These are phyloP conservation scores for Halocaridina rubra DNA, from an alignment of 2,888 invertebrate species.

Conservation along the genomic window DNA sequence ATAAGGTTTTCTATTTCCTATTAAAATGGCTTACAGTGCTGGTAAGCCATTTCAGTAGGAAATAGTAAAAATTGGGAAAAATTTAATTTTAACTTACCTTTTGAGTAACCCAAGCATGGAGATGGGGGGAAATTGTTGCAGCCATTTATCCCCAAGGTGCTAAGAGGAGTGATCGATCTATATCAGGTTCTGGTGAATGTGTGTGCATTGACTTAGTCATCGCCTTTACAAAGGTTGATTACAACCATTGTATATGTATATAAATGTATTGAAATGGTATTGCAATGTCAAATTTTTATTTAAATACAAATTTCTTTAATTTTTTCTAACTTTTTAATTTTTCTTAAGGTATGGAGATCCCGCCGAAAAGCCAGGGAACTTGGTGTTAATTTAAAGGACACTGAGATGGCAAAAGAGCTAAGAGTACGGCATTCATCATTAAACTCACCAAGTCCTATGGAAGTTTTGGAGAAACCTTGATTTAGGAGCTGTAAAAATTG, in stretches of 20 bases:
- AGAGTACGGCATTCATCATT: too few relatives aligned
- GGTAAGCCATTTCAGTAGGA: not conserved
- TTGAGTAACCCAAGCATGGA: not conserved
- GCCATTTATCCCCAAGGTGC: too few relatives aligned
- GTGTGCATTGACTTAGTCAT: too few relatives aligned
- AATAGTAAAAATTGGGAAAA: not conserved
- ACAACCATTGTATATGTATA: not conserved
- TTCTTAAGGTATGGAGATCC: constrained; percentile 39
- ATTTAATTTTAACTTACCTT: not conserved
- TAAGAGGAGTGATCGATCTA: too few relatives aligned
- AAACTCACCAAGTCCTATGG: too few relatives aligned
- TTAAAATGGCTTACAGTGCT: not conserved
- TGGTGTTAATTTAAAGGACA: constrained; percentile 11
- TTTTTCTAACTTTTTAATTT: too few relatives aligned
- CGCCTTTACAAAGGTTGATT: too few relatives aligned
- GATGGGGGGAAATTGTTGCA: too few relatives aligned
- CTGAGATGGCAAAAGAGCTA: constrained; percentile 28
- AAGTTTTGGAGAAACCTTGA: too few relatives aligned
- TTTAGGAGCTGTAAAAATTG: too few relatives aligned
- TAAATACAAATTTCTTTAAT: not conserved
- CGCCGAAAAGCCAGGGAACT: constrained; percentile 20
- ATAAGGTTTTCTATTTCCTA: not conserved
- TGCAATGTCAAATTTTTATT: not conserved
- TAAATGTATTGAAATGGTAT: not conserved
- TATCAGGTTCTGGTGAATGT: too few relatives aligned